Evolutionary conservation across 2,113 vertebrate species (phyloP).

Genomic region (Astatotilapia flaviijosephi): DNA sequence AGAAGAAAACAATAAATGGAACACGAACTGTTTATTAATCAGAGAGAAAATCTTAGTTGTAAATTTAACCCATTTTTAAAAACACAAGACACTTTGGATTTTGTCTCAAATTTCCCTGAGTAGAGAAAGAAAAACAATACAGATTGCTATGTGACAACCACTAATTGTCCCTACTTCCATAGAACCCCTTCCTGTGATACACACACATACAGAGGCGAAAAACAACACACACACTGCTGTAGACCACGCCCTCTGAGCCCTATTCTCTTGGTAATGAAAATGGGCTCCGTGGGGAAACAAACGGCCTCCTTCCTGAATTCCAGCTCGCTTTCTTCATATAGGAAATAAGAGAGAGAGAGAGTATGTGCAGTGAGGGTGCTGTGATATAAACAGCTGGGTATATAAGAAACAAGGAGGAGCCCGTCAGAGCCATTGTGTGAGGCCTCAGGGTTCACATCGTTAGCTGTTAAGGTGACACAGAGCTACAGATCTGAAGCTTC

Average conservation of each 20-base stretch:
- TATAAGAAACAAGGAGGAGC: conserved; percentile 32
- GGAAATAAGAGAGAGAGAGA: conserved; percentile 26
- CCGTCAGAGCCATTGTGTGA: conserved; percentile 27
- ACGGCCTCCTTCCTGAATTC: conserved; percentile 53
- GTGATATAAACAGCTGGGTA: conserved; percentile 55
- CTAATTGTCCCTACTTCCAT: background rate
- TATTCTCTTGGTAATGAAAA: conserved; percentile 38
- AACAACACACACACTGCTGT: background rate
- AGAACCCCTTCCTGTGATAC: background rate
- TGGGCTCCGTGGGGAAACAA: conserved; percentile 12
- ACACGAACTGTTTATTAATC: background rate
- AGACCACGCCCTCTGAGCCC: background rate
- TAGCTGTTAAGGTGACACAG: background rate
- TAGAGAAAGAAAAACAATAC: background rate
- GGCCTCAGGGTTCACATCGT: background rate
- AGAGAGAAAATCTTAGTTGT: background rate
- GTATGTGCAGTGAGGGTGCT: background rate
- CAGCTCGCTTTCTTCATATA: conserved; percentile 45
- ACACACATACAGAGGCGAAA: background rate
- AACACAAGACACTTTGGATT: background rate
- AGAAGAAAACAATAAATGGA: background rate
- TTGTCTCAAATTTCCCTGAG: background rate
- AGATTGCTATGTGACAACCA: background rate
- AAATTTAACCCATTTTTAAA: background rate
- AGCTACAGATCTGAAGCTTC: background rate